Evolutionary conservation across 1,140 invertebrate species (phyloP), one percentile per base, ranked within the genome.

Genomic region (Geopemphigus sp.): DNA sequence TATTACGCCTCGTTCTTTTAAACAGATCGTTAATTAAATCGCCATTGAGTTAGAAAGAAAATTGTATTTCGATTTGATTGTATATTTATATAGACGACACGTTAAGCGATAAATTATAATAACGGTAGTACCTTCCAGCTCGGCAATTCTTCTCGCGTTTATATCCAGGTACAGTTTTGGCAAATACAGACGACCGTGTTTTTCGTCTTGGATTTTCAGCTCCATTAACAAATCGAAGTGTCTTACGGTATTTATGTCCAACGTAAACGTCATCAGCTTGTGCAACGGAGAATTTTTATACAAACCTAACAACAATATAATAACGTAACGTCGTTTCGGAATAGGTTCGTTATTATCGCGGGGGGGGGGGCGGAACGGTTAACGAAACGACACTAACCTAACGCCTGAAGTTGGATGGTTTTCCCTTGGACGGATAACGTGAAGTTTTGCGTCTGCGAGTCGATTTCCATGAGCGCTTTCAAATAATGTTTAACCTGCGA

Each of bases 201-300:
- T 89, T 45, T 86, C 86, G 61, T 86, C 85, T 76, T 88, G 85
- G 61, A 86, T 85, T 45, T 85, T 82, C 85, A 90, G 84, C 84
- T 89, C 84, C 84, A 88, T 85, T 1, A 86, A 83, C 0, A 89
- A 89, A 83, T 91, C 90, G 50, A 93, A 88, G 83, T 92, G 90
- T 82, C 91, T 92, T 26, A 88, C 87, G 0, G 90, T 89, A 82
- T 93, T 90, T 39, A 92, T 89, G 83, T 92, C 89, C 1, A 92
- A 84, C 14, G 88, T 88, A 1, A 91, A 87, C 72, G 90, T 88
- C n/a, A 92, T 83, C 53, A 88, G 88, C 78, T 89, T 90, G 82
- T 92, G 89, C 81, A 88, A 85, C 0, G 88, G 88, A 11, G 88
- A 88, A 83, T 91, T 90, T 81, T 89, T 89, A 70, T 91, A 92